Base-by-base conservation (phyloP, 1,140 invertebrate species). In the Cylas formicarius region DNA sequence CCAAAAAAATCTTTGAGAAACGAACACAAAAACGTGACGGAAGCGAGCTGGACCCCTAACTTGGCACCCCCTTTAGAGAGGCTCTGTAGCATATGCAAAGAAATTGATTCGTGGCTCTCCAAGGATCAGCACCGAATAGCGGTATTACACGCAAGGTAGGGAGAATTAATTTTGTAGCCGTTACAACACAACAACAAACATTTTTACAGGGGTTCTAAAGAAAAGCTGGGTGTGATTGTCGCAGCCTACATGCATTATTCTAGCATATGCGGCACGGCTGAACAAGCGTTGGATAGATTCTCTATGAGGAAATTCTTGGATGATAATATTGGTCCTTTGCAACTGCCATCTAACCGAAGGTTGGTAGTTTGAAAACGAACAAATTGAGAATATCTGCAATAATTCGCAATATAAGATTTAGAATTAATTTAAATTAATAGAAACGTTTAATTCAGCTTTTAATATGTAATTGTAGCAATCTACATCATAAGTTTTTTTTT, bases 241-340 rank as follows among this genome's bases (percentile, higher is more conserved):
- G 86, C 88, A 9, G 86, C 90, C 6, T 94, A 91, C 68, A 90
- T 93, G 84, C 86, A 93, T 68, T 94, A 94, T 70, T 89, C 85
- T 50, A 89, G 82, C 60, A 91, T 94, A 53, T 93, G 89, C 69
- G 85, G 87, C 22, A 82, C 81, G 55, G 83, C 85, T 31, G 88
- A 93, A 67, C 85, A 90, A 63, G 87, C 87, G 8, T 73, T 92
- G 42, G 90, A 94, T 69, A 75, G 87, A 60, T 92, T 89, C 67
- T 86, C 89, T 18, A 94, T 95, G 90, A 78, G 89, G 58, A 73
- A 82, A 53, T 94, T 90, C 66, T 79, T 90, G 52, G 87, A 93
- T 62, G 86, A 91, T 62, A 86, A 88, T 65, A 77, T 92, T 50
- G 81, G 83, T 42, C 73, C 78, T 46, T 73, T 89, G 51, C 74